Conservation (phyloP, 2,113 vertebrate species). For the Oxyura jamaicensis region DNA sequence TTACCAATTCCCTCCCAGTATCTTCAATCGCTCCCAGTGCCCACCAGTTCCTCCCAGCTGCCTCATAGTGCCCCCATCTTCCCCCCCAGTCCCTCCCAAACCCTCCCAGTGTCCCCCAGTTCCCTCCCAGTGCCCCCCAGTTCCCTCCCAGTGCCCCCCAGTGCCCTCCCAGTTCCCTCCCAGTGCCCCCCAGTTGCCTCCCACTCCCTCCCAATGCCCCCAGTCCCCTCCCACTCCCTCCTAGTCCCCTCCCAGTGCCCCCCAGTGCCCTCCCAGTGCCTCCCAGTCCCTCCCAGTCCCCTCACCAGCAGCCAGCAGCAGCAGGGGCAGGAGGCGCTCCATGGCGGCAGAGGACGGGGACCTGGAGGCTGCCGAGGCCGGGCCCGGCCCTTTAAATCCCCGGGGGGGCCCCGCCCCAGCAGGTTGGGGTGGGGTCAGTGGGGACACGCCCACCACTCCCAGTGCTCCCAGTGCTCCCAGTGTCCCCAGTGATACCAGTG, state of each 20-base stretch:
- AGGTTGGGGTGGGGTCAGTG: too few relatives aligned
- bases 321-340: background rate
- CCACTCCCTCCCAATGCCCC: background rate
- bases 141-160: too few relatives aligned
- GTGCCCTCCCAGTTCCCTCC: too few relatives aligned
- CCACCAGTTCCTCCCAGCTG: too few relatives aligned
- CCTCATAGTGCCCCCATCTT: background rate
- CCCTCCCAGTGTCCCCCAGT: background rate
- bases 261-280: background rate
- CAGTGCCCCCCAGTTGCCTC: background rate
- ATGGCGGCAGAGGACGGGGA: background rate
- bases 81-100: too few relatives aligned
- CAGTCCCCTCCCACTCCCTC: background rate
- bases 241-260: background rate
- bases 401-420: background rate
- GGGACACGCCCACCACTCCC: background rate
- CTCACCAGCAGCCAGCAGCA: background rate
- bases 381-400: too few relatives aligned
- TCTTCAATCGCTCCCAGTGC: background rate
- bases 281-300: background rate
- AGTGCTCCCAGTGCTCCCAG: background rate
- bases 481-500: background rate
- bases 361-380: too few relatives aligned
- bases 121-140: too few relatives aligned
- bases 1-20: too few relatives aligned